A percentile compares a stretch with the other conserved stretches of the same genome.
phyloP scores from a whole-genome alignment of 2,888 invertebrate species.

The Ichneumoninae sp. region DNA sequence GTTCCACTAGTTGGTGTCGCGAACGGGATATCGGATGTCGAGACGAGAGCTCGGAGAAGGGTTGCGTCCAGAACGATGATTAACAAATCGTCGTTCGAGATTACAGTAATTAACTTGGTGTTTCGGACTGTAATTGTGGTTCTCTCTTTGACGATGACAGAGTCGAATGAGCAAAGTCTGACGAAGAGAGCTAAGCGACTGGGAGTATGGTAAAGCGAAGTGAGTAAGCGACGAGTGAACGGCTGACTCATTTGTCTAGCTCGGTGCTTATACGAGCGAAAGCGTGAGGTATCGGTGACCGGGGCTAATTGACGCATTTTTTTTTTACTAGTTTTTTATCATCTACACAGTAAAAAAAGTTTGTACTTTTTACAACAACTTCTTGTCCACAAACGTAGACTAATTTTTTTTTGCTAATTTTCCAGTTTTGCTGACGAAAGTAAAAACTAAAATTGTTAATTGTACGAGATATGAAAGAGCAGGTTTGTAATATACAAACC shows the following conservation, averaged over 20 bases:
- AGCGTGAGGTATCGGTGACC: conserved; percentile 48
- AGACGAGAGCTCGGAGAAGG: not conserved
- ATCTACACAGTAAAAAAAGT: too few relatives aligned
- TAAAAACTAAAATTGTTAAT: too few relatives aligned
- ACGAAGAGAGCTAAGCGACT: not conserved
- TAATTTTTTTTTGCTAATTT: too few relatives aligned
- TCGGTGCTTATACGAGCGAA: conserved; percentile 36
- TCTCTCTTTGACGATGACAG: not conserved
- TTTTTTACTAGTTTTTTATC: too few relatives aligned
- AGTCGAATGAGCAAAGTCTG: not conserved
- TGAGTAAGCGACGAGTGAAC: not conserved
- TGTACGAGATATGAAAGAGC: too few relatives aligned
- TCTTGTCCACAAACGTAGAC: too few relatives aligned
- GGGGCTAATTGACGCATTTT: not conserved
- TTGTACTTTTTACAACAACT: too few relatives aligned
- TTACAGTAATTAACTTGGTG: conserved; percentile 55
- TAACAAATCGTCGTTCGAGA: conserved; percentile 64
- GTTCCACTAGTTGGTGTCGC: not conserved
- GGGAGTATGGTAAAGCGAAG: not conserved
- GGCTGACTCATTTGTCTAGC: conserved; percentile 1
- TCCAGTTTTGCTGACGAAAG: too few relatives aligned
- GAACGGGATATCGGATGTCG: not conserved
- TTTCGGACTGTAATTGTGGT: not conserved
- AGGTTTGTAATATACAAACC: too few relatives aligned
- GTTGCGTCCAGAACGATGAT: conserved; percentile 61